Evolutionary conservation across 2,888 invertebrate genomes (phyloP).

Genomic region (Gortyna flavago): DNA sequence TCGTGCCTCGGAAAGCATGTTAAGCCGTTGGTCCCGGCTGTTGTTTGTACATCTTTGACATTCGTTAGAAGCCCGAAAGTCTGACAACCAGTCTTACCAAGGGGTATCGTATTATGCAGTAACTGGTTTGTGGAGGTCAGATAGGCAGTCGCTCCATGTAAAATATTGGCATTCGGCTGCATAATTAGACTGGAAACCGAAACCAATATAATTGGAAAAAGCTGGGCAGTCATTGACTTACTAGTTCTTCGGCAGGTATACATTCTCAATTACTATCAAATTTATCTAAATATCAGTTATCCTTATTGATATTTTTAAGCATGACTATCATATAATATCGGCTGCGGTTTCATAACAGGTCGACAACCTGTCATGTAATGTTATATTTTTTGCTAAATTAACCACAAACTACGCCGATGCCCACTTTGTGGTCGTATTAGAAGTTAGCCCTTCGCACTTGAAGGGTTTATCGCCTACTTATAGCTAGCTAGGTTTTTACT

Average conservation of each 20-base stretch:
- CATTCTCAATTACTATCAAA: neutral
- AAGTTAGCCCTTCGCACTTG: slow-evolving; percentile 41
- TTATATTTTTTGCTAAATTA: slow-evolving; percentile 52
- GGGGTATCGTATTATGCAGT: neutral
- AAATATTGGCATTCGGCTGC: neutral
- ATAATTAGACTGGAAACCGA: neutral
- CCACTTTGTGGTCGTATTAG: slow-evolving; percentile 53
- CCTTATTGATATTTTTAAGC: slow-evolving; percentile 13
- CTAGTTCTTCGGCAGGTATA: neutral
- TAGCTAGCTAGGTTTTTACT: neutral
- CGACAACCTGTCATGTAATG: slow-evolving; percentile 57
- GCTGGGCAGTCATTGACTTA: neutral
- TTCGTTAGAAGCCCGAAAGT: neutral
- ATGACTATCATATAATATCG: slow-evolving; percentile 22
- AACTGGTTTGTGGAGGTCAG: neutral
- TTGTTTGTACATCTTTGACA: neutral
- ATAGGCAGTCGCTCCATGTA: neutral
- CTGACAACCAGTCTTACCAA: neutral
- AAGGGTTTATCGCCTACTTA: slow-evolving; percentile 19
- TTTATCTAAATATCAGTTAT: slow-evolving; percentile 2
- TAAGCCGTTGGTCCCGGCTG: neutral
- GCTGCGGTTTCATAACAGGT: slow-evolving; percentile 54
- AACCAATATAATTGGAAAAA: neutral
- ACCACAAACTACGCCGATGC: slow-evolving; percentile 46
- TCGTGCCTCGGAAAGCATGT: neutral